Conservation (phyloP, 2,797 vertebrate species). For the Coreius guichenoti region DNA sequence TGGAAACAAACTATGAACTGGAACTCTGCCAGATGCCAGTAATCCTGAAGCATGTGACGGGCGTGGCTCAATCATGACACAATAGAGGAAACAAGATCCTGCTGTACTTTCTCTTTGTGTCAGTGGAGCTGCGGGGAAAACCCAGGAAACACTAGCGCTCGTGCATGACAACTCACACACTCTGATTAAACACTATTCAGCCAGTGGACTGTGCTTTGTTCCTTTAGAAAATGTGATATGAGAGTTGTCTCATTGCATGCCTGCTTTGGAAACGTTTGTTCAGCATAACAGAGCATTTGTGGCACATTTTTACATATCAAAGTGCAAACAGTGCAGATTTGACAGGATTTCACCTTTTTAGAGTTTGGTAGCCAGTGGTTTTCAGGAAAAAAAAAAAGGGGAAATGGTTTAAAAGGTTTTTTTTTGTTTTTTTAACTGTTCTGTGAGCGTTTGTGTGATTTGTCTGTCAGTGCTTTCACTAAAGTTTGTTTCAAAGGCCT, state of each 20-base stretch:
- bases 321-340: background rate
- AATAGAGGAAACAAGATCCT: constrained; percentile 18
- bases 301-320: background rate
- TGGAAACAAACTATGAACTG: background rate
- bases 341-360: background rate
- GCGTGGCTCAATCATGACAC: background rate
- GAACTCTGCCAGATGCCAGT: background rate
- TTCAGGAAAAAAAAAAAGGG: constrained; percentile 3
- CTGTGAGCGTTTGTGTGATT: background rate
- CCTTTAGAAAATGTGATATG: background rate
- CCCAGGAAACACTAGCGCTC: background rate
- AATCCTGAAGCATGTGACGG: constrained; percentile 22
- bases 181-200: background rate
- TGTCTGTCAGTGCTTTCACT: background rate
- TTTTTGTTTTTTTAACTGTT: background rate
- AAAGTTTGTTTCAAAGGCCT: background rate
- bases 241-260: background rate
- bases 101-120: background rate
- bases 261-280: background rate
- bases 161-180: background rate
- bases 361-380: background rate
- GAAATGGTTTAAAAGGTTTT: background rate
- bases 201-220: background rate
- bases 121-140: background rate
- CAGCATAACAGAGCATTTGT: background rate